phyloP scores from a whole-genome alignment of 2,888 invertebrate species.

The Hemithea aestivaria region DNA sequence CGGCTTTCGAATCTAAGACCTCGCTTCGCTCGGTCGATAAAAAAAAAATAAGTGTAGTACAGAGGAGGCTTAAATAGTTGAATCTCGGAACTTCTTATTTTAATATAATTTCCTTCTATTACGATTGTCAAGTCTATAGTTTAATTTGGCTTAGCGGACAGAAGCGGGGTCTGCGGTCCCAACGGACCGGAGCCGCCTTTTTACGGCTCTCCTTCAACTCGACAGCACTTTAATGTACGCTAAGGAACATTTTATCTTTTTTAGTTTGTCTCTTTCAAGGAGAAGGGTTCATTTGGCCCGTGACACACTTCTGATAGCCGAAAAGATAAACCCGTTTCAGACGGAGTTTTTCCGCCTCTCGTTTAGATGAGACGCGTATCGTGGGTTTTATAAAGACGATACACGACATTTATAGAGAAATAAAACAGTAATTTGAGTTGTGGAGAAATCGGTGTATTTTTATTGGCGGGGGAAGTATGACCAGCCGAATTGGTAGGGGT shows the following conservation, averaged over 20 bases:
- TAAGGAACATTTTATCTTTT: constrained; percentile 74
- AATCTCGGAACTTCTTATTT: not conserved
- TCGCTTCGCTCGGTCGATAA: too few relatives aligned
- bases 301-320: constrained; percentile 65
- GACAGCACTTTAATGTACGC: constrained; percentile 70
- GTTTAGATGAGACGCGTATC: constrained; percentile 36
- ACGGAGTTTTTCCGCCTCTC: constrained; percentile 54
- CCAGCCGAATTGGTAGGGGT: constrained; percentile 46
- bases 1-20: too few relatives aligned
- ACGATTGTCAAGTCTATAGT: constrained; percentile 49
- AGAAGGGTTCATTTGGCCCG: constrained; percentile 70
- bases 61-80: too few relatives aligned
- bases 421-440: constrained; percentile 45
- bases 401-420: constrained; percentile 42
- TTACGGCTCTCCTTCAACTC: constrained; percentile 63
- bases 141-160: constrained; percentile 59
- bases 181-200: constrained; percentile 53
- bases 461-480: constrained; percentile 41
- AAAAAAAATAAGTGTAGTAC: too few relatives aligned
- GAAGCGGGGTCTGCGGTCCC: constrained; percentile 45
- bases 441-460: constrained; percentile 42
- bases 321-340: constrained; percentile 59
- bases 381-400: constrained; percentile 22
- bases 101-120: constrained; percentile 7
- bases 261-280: constrained; percentile 63